Conservation (phyloP, 2,113 vertebrate genomes). For the Chionis minor region DNA sequence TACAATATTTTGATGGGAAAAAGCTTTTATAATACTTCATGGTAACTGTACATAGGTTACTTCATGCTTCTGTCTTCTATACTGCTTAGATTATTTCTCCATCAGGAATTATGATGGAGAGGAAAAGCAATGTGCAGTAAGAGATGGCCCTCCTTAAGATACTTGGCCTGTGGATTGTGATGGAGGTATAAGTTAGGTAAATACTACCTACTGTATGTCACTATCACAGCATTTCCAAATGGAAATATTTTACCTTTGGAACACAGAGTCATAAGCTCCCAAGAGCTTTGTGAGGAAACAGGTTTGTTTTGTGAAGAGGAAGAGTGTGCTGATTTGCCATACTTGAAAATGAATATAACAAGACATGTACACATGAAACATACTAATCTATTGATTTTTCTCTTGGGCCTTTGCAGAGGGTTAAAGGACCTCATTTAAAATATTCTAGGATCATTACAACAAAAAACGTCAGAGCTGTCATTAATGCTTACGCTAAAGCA, state of each 20-base stretch:
- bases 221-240: background rate
- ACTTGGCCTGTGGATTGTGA: background rate
- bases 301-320: background rate
- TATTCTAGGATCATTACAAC: rapidly evolving
- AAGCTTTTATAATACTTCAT: background rate
- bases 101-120: background rate
- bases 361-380: background rate
- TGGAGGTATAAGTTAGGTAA: background rate
- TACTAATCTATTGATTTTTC: background rate
- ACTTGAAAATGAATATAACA: background rate
- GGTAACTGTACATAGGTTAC: background rate
- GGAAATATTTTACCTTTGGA: background rate
- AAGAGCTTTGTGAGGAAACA: background rate
- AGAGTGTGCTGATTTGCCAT: background rate
- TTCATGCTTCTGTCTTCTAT: background rate
- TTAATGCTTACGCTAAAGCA: background rate
- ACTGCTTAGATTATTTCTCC: background rate
- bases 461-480: background rate
- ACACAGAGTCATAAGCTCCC: background rate
- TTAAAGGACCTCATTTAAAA: background rate
- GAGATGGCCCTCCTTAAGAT: background rate
- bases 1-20: background rate
- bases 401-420: background rate
- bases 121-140: background rate
- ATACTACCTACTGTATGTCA: background rate